Percentiles rank a stretch among this genome's conserved stretches.
Evolutionary conservation across 2,797 vertebrate species (phyloP).

Genomic region (Eulemur coronatus): DNA sequence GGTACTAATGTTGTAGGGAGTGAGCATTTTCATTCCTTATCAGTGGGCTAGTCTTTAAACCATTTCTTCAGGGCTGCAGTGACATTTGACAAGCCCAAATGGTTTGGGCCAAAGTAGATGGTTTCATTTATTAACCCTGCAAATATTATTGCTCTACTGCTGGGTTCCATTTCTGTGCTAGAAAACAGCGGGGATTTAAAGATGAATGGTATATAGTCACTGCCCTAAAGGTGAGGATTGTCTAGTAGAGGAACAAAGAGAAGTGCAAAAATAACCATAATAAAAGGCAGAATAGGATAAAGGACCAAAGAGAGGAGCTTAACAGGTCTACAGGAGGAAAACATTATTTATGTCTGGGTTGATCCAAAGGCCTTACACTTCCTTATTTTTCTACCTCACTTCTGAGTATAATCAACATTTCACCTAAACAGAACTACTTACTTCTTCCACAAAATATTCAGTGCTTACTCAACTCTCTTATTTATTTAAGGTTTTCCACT

Average conservation of each 20-base stretch:
- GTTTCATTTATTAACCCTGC: constrained; percentile 29
- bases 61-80: neutral
- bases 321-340: neutral
- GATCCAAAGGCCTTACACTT: neutral
- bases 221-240: neutral
- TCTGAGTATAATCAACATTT: neutral
- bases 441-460: neutral
- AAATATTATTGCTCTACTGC: constrained; percentile 22
- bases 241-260: neutral
- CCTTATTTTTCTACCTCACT: neutral
- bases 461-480: neutral
- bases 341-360: neutral
- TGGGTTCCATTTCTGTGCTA: neutral
- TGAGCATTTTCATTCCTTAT: constrained; percentile 23
- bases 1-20: neutral
- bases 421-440: neutral
- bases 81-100: neutral
- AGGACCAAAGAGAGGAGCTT: neutral
- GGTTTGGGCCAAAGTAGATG: neutral
- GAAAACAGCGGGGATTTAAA: neutral
- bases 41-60: constrained; percentile 3
- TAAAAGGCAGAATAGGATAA: neutral
- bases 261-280: neutral
- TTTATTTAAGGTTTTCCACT: neutral
- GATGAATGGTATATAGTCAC: neutral